Percentiles rank a stretch among this genome's conserved stretches.
Conservation (phyloP, 2,888 invertebrate genomes). For the Neocrepidodera transversa region DNA sequence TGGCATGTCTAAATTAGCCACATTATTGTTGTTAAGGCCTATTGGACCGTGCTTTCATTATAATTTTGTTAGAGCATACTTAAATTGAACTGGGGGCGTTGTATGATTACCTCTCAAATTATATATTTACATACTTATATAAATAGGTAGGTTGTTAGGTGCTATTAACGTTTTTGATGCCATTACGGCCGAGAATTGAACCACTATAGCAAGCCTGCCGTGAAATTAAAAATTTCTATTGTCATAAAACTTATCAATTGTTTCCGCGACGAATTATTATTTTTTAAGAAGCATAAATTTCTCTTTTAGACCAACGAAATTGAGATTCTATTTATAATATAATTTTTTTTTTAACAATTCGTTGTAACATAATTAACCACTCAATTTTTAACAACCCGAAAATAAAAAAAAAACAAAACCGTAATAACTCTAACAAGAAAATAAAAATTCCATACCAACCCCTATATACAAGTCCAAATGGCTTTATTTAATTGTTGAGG, state of each 20-base stretch:
- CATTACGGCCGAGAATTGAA: conserved; percentile 24
- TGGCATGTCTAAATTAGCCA: conserved; percentile 42
- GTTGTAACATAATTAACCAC: too few species aligned
- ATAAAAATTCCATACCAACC: neutral
- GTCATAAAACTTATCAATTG: conserved; percentile 12
- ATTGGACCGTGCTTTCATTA: conserved; percentile 50
- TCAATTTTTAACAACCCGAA: too few species aligned
- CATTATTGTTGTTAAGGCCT: conserved; percentile 47
- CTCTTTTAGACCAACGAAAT: too few species aligned
- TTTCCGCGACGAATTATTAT: conserved; percentile 1
- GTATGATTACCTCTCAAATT: conserved; percentile 46
- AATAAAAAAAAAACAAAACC: too few species aligned
- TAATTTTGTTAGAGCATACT: conserved; percentile 46
- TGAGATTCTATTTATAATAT: too few species aligned
- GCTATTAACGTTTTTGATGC: conserved; percentile 35
- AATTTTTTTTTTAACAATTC: too few species aligned
- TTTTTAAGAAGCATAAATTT: too few species aligned
- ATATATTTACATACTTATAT: conserved; percentile 49
- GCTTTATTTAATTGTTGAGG: conserved; percentile 14
- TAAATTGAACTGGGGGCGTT: conserved; percentile 50
- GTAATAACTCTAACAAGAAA: neutral
- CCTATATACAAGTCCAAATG: conserved; percentile 11
- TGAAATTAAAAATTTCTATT: conserved; percentile 35
- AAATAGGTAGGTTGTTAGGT: conserved; percentile 44
- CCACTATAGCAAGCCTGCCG: conserved; percentile 36